Conservation (phyloP, 2,888 invertebrate species). For the Ceramica pisi region DNA sequence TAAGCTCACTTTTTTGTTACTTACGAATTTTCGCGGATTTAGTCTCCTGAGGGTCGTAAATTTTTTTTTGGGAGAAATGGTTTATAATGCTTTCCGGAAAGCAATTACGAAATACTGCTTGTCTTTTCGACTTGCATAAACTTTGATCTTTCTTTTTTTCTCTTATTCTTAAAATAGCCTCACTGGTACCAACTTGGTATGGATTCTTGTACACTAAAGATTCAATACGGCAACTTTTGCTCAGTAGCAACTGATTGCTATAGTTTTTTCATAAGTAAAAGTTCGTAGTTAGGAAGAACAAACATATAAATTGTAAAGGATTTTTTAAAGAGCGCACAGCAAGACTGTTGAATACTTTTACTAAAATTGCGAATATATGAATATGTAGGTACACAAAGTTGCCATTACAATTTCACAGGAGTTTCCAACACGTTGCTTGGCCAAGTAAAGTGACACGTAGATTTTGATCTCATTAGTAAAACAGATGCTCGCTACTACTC, state of each 20-base stretch:
- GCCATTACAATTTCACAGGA: neutral
- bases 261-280: neutral
- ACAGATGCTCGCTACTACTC: neutral
- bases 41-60: neutral
- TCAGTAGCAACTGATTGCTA: slow-evolving; percentile 1
- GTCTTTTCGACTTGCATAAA: no score
- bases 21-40: neutral
- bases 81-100: neutral
- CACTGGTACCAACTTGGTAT: neutral
- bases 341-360: neutral
- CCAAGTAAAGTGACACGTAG: neutral
- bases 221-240: neutral
- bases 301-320: no score
- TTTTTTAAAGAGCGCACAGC: no score
- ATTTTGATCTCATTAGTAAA: neutral
- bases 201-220: neutral
- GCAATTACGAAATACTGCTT: neutral
- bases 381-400: neutral
- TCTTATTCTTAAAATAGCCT: no score
- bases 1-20: no score
- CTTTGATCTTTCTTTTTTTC: no score
- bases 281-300: no score
- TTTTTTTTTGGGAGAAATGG: neutral
- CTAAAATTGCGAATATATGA: neutral
- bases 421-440: neutral